These are phyloP conservation scores for Rhingia campestris DNA, from an alignment of 2,888 invertebrate species.

Conservation along the genomic window DNA sequence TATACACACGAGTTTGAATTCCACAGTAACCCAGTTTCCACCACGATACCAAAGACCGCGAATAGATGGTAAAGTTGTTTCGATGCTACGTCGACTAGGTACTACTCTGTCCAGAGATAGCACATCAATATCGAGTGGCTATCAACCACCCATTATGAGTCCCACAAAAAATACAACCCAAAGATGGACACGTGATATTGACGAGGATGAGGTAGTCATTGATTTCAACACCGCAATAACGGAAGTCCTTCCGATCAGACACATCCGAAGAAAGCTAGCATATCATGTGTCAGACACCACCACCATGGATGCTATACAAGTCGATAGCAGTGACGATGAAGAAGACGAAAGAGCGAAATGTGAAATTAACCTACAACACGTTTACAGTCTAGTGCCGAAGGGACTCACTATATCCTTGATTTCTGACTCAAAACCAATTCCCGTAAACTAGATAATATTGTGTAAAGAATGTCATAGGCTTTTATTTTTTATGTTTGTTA, in stretches of 20 bases:
- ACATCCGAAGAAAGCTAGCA: slow-evolving; percentile 73
- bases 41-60: slow-evolving; percentile 76
- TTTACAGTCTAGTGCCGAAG: slow-evolving; percentile 75
- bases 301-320: slow-evolving; percentile 66
- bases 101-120: slow-evolving; percentile 79
- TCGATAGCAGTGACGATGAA: slow-evolving; percentile 72
- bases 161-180: slow-evolving; percentile 78
- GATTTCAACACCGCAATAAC: slow-evolving; percentile 81
- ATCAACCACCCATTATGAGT: slow-evolving; percentile 79
- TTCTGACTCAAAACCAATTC: slow-evolving; percentile 29
- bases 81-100: slow-evolving; percentile 81
- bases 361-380: slow-evolving; percentile 68
- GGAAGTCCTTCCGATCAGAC: slow-evolving; percentile 80
- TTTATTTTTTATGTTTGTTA: slow-evolving; percentile 38
- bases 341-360: slow-evolving; percentile 48
- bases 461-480: not conserved
- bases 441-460: slow-evolving; percentile 46
- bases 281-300: slow-evolving; percentile 72
- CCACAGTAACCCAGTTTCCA: slow-evolving; percentile 20
- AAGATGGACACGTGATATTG: slow-evolving; percentile 79
- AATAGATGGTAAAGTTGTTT: slow-evolving; percentile 81
- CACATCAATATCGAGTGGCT: slow-evolving; percentile 8
- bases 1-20: not conserved
- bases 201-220: slow-evolving; percentile 81
- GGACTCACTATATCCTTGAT: slow-evolving; percentile 78